A percentile compares a stretch with the other conserved stretches of the same genome.
phyloP scores from a whole-genome alignment of 2,113 vertebrate species.

The Tachycineta bicolor region DNA sequence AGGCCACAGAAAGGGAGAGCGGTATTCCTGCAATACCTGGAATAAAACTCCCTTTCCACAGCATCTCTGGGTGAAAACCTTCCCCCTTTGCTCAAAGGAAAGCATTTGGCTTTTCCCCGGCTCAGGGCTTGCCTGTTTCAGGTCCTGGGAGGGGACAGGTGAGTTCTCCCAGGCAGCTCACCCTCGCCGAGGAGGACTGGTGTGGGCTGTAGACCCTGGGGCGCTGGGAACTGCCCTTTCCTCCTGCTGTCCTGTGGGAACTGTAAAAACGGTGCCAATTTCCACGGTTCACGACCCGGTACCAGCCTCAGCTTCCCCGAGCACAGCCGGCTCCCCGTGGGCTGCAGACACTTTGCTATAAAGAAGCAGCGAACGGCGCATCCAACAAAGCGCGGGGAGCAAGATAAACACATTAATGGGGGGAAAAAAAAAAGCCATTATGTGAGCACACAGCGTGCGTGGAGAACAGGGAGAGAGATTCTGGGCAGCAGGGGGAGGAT shows the following conservation, averaged over 20 bases:
- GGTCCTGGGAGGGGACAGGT: neutral
- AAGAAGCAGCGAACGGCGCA: neutral
- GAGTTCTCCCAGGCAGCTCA: neutral
- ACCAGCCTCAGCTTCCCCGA: neutral
- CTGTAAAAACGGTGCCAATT: neutral
- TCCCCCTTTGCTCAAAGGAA: neutral
- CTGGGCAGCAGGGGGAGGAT: neutral
- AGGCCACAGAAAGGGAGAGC: neutral
- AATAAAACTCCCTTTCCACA: neutral
- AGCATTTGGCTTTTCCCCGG: neutral
- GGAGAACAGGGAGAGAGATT: neutral
- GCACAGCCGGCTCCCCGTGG: neutral
- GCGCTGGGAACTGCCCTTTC: neutral
- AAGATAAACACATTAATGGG: neutral
- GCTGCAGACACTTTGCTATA: neutral
- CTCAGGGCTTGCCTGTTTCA: neutral
- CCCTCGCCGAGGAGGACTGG: neutral
- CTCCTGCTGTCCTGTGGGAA: neutral
- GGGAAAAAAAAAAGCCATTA: neutral
- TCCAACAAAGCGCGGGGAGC: neutral
- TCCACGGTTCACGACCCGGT: fast-evolving
- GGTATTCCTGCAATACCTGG: neutral
- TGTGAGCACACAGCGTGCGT: neutral
- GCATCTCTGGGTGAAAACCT: neutral
- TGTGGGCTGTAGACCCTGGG: neutral